Base-by-base conservation (phyloP, 2,113 vertebrate species). In the Malurus alboscapulatus region DNA sequence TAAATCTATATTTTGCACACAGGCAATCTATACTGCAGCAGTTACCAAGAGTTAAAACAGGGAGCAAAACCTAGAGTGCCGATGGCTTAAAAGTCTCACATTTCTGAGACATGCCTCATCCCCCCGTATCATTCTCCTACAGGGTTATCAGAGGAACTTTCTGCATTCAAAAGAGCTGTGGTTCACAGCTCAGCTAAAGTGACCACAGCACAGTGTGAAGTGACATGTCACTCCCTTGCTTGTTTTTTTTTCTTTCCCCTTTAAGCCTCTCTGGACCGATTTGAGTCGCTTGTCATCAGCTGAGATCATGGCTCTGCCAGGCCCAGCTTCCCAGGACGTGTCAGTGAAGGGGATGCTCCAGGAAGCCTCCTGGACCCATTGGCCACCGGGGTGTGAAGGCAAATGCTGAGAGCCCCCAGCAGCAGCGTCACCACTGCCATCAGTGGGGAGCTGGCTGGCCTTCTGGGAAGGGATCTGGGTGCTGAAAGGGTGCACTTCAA, bases 401-500 rank as follows among this genome's bases (percentile, higher is more conserved):
- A 93, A 97, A 97, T 83, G 95, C 92, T 93, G 89, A 97, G 97
- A 97, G 96, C 42, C 81, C 78, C 87, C 48, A 89, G 90, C 22
- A 42, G 48, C 26, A 14, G 82, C 90, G 91, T 96, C 63, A 71
- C 75, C 4, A 22, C 77, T 73, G 84, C 34, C 40, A 36, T 67
- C 79, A 91, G 93, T 18, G 7, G 36, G 95, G 84, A 91, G 81
- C 34, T 32, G 58, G 69, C 79, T 13, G 5, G 81, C 51, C 74
- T 73, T 40, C 48, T 74, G 96, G 96, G 95, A 96, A 89, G 21
- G 91, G 92, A 74, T 66, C 91, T 92, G 94, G 87, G 98, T 97
- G 98, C 98, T 98, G 98, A 98, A 98, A 98, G 97, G 95, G 97
- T 95, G 94, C 97, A 98, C 98, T 98, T 98, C 98, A 98, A 97